Conservation (phyloP, 2,888 invertebrate genomes). For the Agrochola litura region DNA sequence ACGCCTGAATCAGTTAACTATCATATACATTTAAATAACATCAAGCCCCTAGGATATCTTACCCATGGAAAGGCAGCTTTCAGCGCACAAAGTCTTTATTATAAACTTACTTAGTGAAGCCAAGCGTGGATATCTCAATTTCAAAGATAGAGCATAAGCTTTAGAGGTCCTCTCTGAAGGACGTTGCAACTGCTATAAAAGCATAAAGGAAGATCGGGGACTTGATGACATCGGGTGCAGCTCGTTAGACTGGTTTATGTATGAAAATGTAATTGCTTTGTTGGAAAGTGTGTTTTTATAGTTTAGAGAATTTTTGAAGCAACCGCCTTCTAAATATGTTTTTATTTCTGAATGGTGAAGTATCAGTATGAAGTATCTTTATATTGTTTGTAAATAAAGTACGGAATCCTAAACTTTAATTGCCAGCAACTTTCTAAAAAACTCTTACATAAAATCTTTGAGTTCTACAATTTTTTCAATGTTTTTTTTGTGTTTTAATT, state of each 20-base stretch:
- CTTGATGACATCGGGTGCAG: slow-evolving; percentile 50
- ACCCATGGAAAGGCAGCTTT: slow-evolving; percentile 31
- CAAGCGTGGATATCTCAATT: slow-evolving; percentile 68
- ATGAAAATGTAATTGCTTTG: slow-evolving; percentile 49
- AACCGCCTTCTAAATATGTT: neutral
- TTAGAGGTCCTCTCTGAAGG: slow-evolving; percentile 60
- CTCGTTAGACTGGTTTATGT: slow-evolving; percentile 15
- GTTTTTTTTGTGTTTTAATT: too few species aligned
- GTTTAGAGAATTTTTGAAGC: neutral
- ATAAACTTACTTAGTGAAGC: slow-evolving; percentile 64
- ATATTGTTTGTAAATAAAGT: neutral
- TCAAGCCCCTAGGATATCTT: slow-evolving; percentile 32
- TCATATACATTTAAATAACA: slow-evolving; percentile 24
- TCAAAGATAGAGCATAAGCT: slow-evolving; percentile 63
- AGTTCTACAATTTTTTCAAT: neutral
- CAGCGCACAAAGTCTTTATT: slow-evolving; percentile 60
- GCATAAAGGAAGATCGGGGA: slow-evolving; percentile 61
- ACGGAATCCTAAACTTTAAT: neutral
- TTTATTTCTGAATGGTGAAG: neutral
- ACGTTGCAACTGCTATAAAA: slow-evolving; percentile 53
- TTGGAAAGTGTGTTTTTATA: neutral
- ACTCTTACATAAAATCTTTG: neutral
- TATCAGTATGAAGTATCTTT: neutral
- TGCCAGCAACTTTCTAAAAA: neutral
- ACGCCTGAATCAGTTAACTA: too few species aligned